phyloP scores from a whole-genome alignment of 2,888 invertebrate species.

The Synergus itoensis region DNA sequence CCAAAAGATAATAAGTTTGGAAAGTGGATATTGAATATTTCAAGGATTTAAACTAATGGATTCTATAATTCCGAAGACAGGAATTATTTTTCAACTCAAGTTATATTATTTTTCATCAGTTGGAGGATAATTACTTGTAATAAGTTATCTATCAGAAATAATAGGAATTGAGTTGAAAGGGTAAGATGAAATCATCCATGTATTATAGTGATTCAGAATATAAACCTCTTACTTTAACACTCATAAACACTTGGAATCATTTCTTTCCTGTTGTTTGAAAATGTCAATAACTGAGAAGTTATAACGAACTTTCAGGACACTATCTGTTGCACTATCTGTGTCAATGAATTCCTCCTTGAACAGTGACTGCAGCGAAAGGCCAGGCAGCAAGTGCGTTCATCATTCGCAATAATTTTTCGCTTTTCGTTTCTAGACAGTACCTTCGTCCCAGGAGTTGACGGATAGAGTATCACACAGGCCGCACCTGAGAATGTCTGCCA shows the following conservation, averaged over 20 bases:
- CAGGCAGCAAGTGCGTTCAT: constrained; percentile 38
- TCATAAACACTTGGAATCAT: neutral
- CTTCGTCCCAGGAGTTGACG: constrained; percentile 23
- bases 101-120: too few species aligned
- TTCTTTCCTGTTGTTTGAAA: neutral
- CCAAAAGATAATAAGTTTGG: too few species aligned
- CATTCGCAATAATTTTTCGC: constrained; percentile 41
- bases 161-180: neutral
- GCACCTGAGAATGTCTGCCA: constrained; percentile 47
- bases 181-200: constrained; percentile 1
- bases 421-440: constrained; percentile 22
- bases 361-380: constrained; percentile 33
- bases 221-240: neutral
- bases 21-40: neutral
- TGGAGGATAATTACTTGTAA: too few species aligned
- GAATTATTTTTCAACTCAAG: too few species aligned
- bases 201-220: neutral
- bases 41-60: neutral
- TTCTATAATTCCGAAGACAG: too few species aligned
- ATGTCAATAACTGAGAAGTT: constrained; percentile 13
- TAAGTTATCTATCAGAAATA: neutral
- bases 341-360: constrained; percentile 43
- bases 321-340: constrained; percentile 20
- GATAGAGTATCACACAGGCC: constrained; percentile 17
- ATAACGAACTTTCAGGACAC: constrained; percentile 16